phyloP scores from a whole-genome alignment of 2,113 vertebrate genomes.

The Gavia stellata region DNA sequence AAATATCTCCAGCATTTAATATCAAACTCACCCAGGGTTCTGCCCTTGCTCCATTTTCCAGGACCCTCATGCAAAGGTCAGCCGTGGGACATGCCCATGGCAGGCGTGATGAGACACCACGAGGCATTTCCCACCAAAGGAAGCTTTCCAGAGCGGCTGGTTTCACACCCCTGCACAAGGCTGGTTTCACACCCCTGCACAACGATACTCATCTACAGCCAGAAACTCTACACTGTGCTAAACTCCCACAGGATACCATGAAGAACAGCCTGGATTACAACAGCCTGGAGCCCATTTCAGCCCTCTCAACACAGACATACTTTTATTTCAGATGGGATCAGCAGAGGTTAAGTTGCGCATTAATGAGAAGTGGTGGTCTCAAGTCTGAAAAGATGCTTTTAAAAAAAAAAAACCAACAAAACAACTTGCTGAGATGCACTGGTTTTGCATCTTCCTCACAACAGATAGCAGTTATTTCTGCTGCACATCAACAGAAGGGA shows the following conservation, averaged over 20 bases:
- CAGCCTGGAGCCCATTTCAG: not conserved
- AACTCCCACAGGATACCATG: rapidly evolving
- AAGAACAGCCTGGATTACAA: not conserved
- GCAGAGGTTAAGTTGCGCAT: not conserved
- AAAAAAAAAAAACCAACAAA: not conserved
- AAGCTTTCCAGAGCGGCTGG: not conserved
- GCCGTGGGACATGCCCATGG: rapidly evolving
- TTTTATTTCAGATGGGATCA: not conserved
- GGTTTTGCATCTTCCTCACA: not conserved
- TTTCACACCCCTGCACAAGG: not conserved
- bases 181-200: not conserved
- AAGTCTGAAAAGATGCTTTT: not conserved
- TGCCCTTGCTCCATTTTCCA: not conserved
- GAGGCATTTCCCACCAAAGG: rapidly evolving
- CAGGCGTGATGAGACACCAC: not conserved
- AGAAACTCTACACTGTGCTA: not conserved
- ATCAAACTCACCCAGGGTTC: not conserved
- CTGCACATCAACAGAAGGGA: not conserved
- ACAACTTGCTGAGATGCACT: not conserved
- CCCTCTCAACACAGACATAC: not conserved
- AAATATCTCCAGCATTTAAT: not conserved
- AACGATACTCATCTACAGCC: not conserved
- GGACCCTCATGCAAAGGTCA: not conserved
- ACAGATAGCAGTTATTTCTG: not conserved
- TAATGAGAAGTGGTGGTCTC: not conserved